Conservation (phyloP, 1,140 invertebrate genomes). For the Nasonia giraulti region DNA sequence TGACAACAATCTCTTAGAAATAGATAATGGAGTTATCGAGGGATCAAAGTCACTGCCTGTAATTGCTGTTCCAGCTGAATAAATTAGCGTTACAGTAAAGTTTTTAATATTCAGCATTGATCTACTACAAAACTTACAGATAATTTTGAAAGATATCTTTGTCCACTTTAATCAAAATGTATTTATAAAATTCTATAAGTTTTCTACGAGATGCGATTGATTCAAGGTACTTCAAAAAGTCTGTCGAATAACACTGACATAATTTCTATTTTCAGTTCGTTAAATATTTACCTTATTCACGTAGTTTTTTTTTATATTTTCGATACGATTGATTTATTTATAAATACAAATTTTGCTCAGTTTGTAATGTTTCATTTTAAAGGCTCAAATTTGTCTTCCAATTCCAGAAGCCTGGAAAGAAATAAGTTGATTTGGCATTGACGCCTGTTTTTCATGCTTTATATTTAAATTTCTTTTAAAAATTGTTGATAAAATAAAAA, state of each 20-base stretch:
- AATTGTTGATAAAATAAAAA: neutral
- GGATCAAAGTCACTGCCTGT: constrained; percentile 58
- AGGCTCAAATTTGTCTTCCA: constrained; percentile 56
- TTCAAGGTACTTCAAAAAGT: constrained; percentile 16
- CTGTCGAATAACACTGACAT: constrained; percentile 20
- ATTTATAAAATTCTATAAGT: constrained; percentile 36
- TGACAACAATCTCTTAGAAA: constrained; percentile 62
- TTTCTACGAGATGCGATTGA: constrained; percentile 42
- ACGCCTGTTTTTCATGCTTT: constrained; percentile 32
- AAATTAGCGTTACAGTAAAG: constrained; percentile 35
- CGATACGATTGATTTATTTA: constrained; percentile 23
- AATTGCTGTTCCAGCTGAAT: constrained; percentile 59
- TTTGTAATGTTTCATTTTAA: constrained; percentile 37
- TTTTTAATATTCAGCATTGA: constrained; percentile 46
- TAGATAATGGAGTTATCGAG: constrained; percentile 59
- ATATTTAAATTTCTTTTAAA: constrained; percentile 25
- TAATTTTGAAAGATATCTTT: constrained; percentile 44
- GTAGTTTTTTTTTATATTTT: constrained; percentile 18
- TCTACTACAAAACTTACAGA: constrained; percentile 35
- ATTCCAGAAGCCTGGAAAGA: constrained; percentile 48
- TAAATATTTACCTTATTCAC: constrained; percentile 33
- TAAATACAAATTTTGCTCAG: constrained; percentile 5
- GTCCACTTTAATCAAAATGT: constrained; percentile 14
- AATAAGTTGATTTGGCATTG: constrained; percentile 39
- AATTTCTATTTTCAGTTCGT: constrained; percentile 36